Percentiles rank a stretch among this genome's conserved stretches.
phyloP scores from a whole-genome alignment of 2,113 vertebrate genomes.

The Gasterosteus nipponicus region DNA sequence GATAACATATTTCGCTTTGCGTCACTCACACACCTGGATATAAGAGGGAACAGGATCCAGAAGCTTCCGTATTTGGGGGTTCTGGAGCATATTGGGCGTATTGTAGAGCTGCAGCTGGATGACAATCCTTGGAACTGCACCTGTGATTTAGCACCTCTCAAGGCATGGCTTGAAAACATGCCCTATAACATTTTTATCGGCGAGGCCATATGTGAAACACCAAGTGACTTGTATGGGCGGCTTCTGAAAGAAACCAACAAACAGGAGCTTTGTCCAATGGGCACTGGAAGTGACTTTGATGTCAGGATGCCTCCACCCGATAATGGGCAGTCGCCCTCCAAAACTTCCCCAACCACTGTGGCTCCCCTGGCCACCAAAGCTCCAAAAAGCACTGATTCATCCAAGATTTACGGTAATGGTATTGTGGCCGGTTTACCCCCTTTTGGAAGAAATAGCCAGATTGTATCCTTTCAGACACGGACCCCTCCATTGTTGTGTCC shows the following conservation, averaged over 20 bases:
- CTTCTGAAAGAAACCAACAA: slow-evolving; percentile 97
- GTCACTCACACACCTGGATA: slow-evolving; percentile 98
- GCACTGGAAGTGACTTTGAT: slow-evolving; percentile 93
- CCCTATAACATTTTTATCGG: slow-evolving; percentile 99
- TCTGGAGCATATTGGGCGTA: slow-evolving; percentile 95
- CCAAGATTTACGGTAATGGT: slow-evolving; percentile 95
- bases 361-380: slow-evolving; percentile 89
- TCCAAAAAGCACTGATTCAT: slow-evolving; percentile 93
- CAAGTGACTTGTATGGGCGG: slow-evolving; percentile 94
- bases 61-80: slow-evolving; percentile 97
- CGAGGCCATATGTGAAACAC: slow-evolving; percentile 97
- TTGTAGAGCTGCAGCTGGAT: slow-evolving; percentile 95
- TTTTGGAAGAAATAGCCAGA: slow-evolving; percentile 89
- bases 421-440: slow-evolving; percentile 93
- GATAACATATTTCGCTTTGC: slow-evolving; percentile 99
- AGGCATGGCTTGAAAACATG: slow-evolving; percentile 99
- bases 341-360: slow-evolving; percentile 84
- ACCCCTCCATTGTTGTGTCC: slow-evolving; percentile 91
- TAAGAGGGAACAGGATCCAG: slow-evolving; percentile 97
- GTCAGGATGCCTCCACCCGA: slow-evolving; percentile 90
- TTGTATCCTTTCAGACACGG: slow-evolving; percentile 93
- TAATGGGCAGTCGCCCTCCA: slow-evolving; percentile 86
- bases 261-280: slow-evolving; percentile 96
- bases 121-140: slow-evolving; percentile 99
- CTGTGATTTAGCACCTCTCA: slow-evolving; percentile 95